These are phyloP conservation scores for Prunella fulvescens DNA, from an alignment of 2,113 vertebrate genomes.

Conservation along the genomic window DNA sequence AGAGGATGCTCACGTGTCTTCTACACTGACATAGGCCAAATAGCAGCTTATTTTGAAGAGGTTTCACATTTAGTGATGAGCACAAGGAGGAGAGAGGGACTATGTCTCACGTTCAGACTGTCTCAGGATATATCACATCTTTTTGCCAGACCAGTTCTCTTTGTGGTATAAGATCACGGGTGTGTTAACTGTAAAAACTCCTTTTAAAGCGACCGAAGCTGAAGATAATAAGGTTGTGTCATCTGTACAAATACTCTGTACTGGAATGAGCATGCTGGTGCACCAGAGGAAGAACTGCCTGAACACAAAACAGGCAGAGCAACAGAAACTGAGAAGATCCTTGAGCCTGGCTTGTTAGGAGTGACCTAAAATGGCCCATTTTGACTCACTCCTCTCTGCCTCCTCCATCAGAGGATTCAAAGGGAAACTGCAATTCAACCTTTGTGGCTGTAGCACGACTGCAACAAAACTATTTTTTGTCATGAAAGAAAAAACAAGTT, in stretches of 20 bases:
- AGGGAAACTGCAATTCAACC: slow-evolving; percentile 62
- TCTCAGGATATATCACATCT: not conserved
- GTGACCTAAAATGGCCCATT: slow-evolving; percentile 48
- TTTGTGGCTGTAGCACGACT: slow-evolving; percentile 10
- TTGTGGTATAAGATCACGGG: not conserved
- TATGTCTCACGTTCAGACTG: not conserved
- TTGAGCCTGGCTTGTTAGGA: slow-evolving; percentile 30
- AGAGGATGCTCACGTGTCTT: slow-evolving; percentile 34
- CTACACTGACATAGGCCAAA: not conserved
- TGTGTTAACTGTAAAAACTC: slow-evolving; percentile 51
- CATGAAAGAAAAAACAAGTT: slow-evolving; percentile 58
- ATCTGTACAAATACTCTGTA: slow-evolving; percentile 19
- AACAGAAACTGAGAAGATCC: slow-evolving; percentile 53
- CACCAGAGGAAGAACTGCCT: not conserved
- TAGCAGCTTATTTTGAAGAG: slow-evolving; percentile 36
- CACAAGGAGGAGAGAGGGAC: not conserved
- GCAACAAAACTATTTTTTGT: slow-evolving; percentile 47
- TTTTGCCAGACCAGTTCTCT: slow-evolving; percentile 20
- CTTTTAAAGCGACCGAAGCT: not conserved
- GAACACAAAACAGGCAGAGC: slow-evolving; percentile 36
- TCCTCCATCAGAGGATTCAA: slow-evolving; percentile 41
- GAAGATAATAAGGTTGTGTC: slow-evolving; percentile 17
- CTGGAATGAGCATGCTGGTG: slow-evolving; percentile 14
- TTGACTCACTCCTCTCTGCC: slow-evolving; percentile 39
- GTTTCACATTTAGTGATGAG: slow-evolving; percentile 26